A percentile compares a stretch with the other conserved stretches of the same genome.
These are phyloP conservation scores for Cataglyphis livida DNA, from an alignment of 2,888 invertebrate genomes.

Conservation along the genomic window DNA sequence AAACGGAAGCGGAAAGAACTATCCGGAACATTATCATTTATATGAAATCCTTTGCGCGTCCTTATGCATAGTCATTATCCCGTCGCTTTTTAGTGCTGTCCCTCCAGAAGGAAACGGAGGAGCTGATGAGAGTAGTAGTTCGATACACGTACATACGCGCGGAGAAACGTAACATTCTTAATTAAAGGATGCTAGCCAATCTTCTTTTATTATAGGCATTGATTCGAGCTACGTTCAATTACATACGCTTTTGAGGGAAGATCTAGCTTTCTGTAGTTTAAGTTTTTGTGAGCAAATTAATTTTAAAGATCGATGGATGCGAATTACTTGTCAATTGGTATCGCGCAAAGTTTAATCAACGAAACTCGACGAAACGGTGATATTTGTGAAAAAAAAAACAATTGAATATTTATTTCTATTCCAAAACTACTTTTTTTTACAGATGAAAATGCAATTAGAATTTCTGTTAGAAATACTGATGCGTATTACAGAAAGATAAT, in stretches of 20 bases:
- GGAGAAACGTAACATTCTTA: constrained; percentile 72
- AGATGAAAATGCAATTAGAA: neutral
- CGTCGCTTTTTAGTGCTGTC: constrained; percentile 68
- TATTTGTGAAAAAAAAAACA: neutral
- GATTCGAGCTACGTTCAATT: constrained; percentile 61
- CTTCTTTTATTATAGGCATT: constrained; percentile 52
- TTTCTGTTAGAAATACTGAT: neutral
- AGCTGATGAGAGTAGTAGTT: constrained; percentile 50
- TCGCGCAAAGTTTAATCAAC: neutral
- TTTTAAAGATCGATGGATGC: constrained; percentile 27
- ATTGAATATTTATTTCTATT: neutral
- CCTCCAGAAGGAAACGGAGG: constrained; percentile 5
- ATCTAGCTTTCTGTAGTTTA: constrained; percentile 32
- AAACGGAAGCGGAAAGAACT: constrained; percentile 74
- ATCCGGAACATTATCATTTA: constrained; percentile 83
- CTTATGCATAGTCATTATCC: constrained; percentile 83
- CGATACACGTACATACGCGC: constrained; percentile 64
- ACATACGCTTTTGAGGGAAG: constrained; percentile 35
- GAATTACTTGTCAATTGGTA: neutral
- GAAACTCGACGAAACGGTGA: neutral
- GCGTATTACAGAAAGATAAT: neutral
- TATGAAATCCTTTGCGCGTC: constrained; percentile 84
- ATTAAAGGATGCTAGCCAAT: constrained; percentile 61
- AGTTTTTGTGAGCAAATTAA: constrained; percentile 40
- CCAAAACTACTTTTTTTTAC: neutral